phyloP scores from a whole-genome alignment of 2,888 invertebrate species.

The Caenorhabditis imperialis region DNA sequence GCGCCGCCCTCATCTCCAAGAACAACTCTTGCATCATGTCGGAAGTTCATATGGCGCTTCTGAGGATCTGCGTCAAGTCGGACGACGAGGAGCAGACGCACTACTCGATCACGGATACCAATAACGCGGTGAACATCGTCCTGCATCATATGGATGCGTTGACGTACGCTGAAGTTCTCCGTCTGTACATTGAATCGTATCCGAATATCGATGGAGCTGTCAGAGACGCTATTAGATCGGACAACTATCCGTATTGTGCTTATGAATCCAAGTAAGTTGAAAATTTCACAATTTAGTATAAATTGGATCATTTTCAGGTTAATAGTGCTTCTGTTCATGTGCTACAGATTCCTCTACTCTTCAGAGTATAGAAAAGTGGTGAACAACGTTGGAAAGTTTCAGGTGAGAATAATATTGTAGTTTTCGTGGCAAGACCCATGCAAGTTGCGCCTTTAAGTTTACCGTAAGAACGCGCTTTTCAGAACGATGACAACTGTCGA shows the following conservation, averaged over 20 bases:
- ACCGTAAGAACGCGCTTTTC: constrained; percentile 6
- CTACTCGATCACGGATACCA: constrained; percentile 86
- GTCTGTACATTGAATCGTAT: constrained; percentile 50
- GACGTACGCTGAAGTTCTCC: constrained; percentile 89
- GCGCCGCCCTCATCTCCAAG: constrained; percentile 91
- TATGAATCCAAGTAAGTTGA: constrained; percentile 82
- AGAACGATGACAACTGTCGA: constrained; percentile 80
- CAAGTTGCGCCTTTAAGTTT: no score
- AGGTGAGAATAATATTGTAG: constrained; percentile 48
- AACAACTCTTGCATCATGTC: constrained; percentile 88
- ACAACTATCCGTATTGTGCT: constrained; percentile 87
- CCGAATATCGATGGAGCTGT: constrained; percentile 45
- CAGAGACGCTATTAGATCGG: constrained; percentile 54
- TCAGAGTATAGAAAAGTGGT: constrained; percentile 94
- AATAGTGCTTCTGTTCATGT: constrained; percentile 84
- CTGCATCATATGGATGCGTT: constrained; percentile 93
- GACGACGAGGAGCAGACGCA: constrained; percentile 89
- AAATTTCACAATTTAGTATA: constrained; percentile 80
- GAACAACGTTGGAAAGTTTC: constrained; percentile 82
- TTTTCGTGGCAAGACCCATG: no score
- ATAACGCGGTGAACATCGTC: constrained; percentile 94
- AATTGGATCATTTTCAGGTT: constrained; percentile 20
- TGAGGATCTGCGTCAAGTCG: constrained; percentile 89
- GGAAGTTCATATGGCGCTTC: constrained; percentile 93
- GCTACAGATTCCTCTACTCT: constrained; percentile 93